Percentiles rank a stretch among this genome's conserved stretches.
phyloP scores from a whole-genome alignment of 2,113 vertebrate species.

The Rhipidura dahli region DNA sequence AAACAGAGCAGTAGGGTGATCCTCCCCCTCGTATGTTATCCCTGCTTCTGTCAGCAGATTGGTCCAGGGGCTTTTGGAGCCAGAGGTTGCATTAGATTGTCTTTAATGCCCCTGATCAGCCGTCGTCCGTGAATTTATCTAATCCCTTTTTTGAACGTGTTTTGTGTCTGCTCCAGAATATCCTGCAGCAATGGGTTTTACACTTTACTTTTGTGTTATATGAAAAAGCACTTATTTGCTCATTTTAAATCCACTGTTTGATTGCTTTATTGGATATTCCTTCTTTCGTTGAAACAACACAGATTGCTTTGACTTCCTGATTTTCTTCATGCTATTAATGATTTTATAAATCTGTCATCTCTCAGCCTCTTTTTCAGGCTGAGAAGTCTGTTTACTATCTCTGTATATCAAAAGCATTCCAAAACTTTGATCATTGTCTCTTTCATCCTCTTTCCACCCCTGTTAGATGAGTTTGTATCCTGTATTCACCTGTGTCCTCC shows the following conservation, averaged over 20 bases:
- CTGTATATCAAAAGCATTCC: background rate
- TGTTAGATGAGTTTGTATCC: background rate
- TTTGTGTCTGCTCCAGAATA: background rate
- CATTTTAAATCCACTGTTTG: background rate
- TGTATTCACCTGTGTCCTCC: background rate
- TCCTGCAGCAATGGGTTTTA: background rate
- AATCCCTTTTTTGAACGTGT: slow-evolving; percentile 12
- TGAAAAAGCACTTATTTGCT: background rate
- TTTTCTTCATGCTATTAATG: background rate
- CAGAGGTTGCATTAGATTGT: slow-evolving; percentile 11
- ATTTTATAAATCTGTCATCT: background rate
- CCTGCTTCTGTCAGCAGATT: background rate
- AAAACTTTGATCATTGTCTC: background rate
- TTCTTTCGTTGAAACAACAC: background rate
- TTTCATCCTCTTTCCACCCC: background rate
- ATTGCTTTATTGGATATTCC: slow-evolving; percentile 1
- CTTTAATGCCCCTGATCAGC: background rate
- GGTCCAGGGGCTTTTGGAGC: background rate
- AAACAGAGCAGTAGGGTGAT: background rate
- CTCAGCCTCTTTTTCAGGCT: background rate
- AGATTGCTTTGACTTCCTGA: background rate
- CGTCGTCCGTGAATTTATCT: slow-evolving; percentile 2
- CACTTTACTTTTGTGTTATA: background rate
- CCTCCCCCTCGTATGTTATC: background rate
- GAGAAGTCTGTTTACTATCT: background rate